Percentiles rank a stretch among this genome's conserved stretches.
Conservation (phyloP, 2,113 vertebrate genomes). For the Chunga burmeisteri region DNA sequence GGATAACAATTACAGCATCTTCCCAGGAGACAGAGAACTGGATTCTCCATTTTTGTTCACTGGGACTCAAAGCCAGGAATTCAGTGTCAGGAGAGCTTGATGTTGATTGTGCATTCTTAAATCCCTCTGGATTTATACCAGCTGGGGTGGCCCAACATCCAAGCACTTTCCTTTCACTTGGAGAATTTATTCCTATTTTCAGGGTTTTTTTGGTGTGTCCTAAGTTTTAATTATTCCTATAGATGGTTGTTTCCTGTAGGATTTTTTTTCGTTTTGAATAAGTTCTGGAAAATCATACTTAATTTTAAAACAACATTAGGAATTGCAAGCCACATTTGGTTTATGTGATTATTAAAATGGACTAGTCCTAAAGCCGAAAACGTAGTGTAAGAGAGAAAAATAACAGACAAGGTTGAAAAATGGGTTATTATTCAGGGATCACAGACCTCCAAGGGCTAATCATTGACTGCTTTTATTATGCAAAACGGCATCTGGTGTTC, state of each 20-base stretch:
- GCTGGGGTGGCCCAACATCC: not conserved
- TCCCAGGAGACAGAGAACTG: not conserved
- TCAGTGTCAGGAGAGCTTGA: not conserved
- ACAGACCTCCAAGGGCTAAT: conserved; percentile 44
- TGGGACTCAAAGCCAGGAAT: not conserved
- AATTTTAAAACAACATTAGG: not conserved
- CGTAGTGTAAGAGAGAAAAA: not conserved
- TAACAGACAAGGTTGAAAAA: conserved; percentile 40
- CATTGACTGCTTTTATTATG: conserved; percentile 62
- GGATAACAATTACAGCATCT: not conserved
- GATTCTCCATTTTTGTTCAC: not conserved
- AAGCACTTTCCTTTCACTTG: not conserved
- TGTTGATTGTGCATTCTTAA: not conserved
- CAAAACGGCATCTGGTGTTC: conserved; percentile 62
- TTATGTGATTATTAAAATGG: not conserved
- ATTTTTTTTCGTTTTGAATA: not conserved
- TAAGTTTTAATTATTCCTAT: not conserved
- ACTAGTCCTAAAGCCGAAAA: not conserved
- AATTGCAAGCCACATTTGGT: not conserved
- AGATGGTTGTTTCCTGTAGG: not conserved
- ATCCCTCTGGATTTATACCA: not conserved
- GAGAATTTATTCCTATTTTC: not conserved
- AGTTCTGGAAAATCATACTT: not conserved
- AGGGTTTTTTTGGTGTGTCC: fast-evolving
- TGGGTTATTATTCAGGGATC: conserved; percentile 50